Percentiles rank a stretch among this genome's conserved stretches.
phyloP scores from a whole-genome alignment of 2,113 vertebrate genomes.

The Hemiscyllium ocellatum region DNA sequence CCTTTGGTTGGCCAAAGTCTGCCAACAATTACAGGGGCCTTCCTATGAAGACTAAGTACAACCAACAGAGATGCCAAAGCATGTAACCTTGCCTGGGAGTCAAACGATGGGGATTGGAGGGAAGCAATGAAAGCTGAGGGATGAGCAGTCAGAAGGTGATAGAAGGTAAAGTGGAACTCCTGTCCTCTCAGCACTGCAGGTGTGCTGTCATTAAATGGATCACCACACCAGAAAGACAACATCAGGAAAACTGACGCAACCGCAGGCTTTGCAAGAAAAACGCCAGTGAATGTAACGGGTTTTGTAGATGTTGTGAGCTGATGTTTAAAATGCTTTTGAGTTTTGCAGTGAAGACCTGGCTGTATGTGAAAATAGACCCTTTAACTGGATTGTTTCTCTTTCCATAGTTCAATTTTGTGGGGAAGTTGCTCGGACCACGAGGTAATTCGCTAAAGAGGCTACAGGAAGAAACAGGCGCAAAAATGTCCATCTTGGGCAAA shows the following conservation, averaged over 20 bases:
- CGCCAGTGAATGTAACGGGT: background rate
- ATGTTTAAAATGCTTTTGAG: background rate
- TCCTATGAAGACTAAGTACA: background rate
- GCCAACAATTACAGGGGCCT: background rate
- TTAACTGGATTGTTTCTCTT: slow-evolving; percentile 37
- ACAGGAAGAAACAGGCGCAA: slow-evolving; percentile 97
- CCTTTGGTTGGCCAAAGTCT: background rate
- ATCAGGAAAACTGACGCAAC: no score
- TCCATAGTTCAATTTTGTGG: slow-evolving; percentile 97
- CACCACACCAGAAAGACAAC: no score
- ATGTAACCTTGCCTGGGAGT: background rate
- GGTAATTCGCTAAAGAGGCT: slow-evolving; percentile 98
- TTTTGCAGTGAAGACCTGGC: background rate
- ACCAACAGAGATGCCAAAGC: background rate
- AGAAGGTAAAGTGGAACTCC: no score
- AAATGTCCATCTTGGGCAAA: slow-evolving; percentile 99
- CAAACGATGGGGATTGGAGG: background rate
- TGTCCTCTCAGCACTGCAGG: no score
- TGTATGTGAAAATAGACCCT: slow-evolving; percentile 39
- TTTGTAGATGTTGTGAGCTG: background rate
- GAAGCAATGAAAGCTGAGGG: background rate
- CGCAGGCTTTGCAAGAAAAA: background rate
- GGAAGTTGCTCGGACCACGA: slow-evolving; percentile 94
- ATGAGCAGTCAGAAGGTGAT: background rate
- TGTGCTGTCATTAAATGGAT: no score